Percentiles rank a stretch among this genome's conserved stretches.
phyloP scores from a whole-genome alignment of 2,888 invertebrate species.

The Aspidiotus rigidus region DNA sequence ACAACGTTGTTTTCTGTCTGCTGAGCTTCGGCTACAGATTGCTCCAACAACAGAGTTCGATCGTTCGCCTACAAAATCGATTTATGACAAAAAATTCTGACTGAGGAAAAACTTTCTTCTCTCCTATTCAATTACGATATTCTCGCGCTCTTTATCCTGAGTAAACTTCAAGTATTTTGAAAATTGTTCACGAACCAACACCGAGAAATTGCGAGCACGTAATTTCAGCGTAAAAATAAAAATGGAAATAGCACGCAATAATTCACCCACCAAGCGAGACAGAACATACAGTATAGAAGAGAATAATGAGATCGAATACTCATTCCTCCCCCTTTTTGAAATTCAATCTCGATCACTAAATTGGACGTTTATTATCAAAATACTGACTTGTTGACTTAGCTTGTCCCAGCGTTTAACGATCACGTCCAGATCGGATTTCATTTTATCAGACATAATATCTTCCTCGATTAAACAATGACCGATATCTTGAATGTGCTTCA shows the following conservation, averaged over 20 bases:
- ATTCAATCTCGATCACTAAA: too few relatives aligned
- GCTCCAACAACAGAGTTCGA: constrained; percentile 55
- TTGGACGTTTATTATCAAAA: not conserved
- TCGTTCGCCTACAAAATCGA: constrained; percentile 48
- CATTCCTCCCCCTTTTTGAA: too few relatives aligned
- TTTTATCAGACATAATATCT: constrained; percentile 61
- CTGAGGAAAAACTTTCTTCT: too few relatives aligned
- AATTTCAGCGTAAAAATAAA: not conserved
- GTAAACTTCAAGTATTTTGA: too few relatives aligned
- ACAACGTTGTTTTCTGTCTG: constrained; percentile 64
- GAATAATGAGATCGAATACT: too few relatives aligned
- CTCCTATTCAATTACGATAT: too few relatives aligned
- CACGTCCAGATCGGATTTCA: constrained; percentile 56
- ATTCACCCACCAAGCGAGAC: too few relatives aligned
- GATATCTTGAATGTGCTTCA: constrained; percentile 64
- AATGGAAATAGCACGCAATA: not conserved
- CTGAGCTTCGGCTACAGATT: constrained; percentile 65
- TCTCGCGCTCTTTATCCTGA: too few relatives aligned
- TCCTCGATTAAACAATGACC: constrained; percentile 63
- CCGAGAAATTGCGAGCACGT: too few relatives aligned
- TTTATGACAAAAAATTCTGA: not conserved
- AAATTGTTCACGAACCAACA: too few relatives aligned
- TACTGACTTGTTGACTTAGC: constrained; percentile 57
- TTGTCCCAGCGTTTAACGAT: constrained; percentile 57
- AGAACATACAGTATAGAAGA: too few relatives aligned